Conservation (phyloP, 2,797 vertebrate species). For the Myioborus melanocephalus region DNA sequence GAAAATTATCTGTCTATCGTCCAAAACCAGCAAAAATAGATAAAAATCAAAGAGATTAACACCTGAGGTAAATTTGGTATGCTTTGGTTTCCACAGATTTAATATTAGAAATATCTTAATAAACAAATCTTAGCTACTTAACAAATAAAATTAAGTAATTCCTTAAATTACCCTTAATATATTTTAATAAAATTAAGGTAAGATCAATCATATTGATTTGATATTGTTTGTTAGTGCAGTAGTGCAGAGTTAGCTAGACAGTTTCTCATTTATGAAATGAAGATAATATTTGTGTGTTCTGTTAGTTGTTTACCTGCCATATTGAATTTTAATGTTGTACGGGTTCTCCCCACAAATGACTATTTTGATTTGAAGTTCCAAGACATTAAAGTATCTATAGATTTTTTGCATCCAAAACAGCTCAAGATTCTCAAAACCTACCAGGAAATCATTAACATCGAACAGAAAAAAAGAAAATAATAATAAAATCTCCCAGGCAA, state of each 20-base stretch:
- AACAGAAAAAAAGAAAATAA: not conserved
- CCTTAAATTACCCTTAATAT: not conserved
- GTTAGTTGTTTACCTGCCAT: not conserved
- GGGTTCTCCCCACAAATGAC: not conserved
- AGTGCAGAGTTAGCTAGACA: not conserved
- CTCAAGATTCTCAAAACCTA: not conserved
- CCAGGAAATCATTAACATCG: not conserved
- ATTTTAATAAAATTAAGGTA: not conserved
- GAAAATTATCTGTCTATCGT: not conserved
- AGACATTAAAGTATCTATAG: not conserved
- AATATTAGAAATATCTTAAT: not conserved
- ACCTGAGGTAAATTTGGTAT: not conserved
- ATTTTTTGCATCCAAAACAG: not conserved
- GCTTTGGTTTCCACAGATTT: not conserved
- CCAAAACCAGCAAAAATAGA: not conserved
- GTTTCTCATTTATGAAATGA: not conserved
- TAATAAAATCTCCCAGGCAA: not conserved
- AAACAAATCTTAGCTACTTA: not conserved
- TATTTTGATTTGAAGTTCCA: not conserved
- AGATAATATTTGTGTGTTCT: not conserved
- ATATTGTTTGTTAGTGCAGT: not conserved
- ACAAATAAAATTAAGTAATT: not conserved
- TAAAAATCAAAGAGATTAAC: not conserved
- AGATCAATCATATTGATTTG: not conserved
- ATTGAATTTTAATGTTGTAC: not conserved